Percentiles rank a stretch among this genome's conserved stretches.
phyloP scores from a whole-genome alignment of 2,888 invertebrate genomes.

The Hartigia nigra region DNA sequence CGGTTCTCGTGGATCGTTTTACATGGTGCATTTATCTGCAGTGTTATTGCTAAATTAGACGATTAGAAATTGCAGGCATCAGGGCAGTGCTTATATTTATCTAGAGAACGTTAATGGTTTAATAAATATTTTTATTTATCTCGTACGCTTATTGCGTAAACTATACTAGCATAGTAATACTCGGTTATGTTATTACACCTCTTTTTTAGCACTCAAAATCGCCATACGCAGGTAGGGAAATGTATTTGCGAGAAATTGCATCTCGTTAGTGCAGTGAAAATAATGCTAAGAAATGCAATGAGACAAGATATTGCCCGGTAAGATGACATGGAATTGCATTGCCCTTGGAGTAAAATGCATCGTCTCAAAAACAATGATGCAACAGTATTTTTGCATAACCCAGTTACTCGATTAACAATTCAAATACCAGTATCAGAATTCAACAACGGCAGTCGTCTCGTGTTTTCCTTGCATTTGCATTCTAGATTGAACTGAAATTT shows the following conservation, averaged over 20 bases:
- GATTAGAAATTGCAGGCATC: not conserved
- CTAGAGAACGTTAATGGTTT: not conserved
- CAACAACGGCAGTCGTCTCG: conserved; percentile 20
- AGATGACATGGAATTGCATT: not conserved
- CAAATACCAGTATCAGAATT: conserved; percentile 40
- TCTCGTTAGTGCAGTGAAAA: not conserved
- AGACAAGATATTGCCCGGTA: not conserved
- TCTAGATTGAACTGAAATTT: not conserved
- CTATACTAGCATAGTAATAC: not conserved
- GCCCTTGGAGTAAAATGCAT: not conserved
- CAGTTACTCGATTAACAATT: conserved; percentile 40
- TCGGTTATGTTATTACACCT: not conserved
- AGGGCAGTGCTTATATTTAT: not conserved
- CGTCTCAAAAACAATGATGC: conserved; percentile 1
- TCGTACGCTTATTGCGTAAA: not conserved
- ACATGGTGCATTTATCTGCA: not conserved
- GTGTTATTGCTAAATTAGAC: not conserved
- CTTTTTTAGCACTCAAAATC: not conserved
- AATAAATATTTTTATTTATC: not conserved
- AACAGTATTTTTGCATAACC: conserved; percentile 43
- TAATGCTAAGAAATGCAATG: not conserved
- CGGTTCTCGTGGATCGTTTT: not conserved
- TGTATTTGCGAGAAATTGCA: not conserved
- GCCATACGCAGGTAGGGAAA: not conserved
- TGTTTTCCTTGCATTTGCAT: not conserved